Evolutionary conservation across 2,888 invertebrate genomes (phyloP), one percentile per base, ranked within the genome.

Genomic region (Zelleria hepariella): DNA sequence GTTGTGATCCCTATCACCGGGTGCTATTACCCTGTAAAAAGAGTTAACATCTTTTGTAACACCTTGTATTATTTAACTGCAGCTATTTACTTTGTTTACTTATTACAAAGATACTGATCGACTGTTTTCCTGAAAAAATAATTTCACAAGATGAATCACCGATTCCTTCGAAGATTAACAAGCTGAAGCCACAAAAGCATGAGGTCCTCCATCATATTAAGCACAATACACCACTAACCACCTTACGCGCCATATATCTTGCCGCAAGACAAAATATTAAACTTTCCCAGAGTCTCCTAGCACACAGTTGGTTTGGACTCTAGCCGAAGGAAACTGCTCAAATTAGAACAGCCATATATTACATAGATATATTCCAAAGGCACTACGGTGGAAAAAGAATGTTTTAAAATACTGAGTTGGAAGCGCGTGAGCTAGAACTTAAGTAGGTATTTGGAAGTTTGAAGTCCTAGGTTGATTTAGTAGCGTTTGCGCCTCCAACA

Each of bases 311-410:
- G 54, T 54, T 54, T 54, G 54, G 54, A 54, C 25, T 18, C n/a
- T 26, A 7, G 23, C 54, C 54, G 15, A 54, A 54, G 54, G 26
- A 54, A 54, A 54, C 54, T 54, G 26, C 26, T 18, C 54, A 25
- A 54, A 54, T 54, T 54, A 54, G 54, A 54, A 54, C 54, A 26
- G 42, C 42, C 56, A 56, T 56, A 56, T 47, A 56, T 42, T 56
- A 56, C n/a, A 18, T 7, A 32, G 56, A 42, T 24, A 56, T 56
- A 56, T 56, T 56, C 56, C 21, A 15, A 42, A 21, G 47, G 56
- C 56, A 42, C 21, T 54, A n/a, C 32, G 20, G 32, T 42, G 56
- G 54, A 26, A 54, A 54, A 54, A 24, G 54, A 54, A 54, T 26
- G 54, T 18, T 54, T 54, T 26, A 54, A 54, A 54, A 54, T 10